phyloP scores from a whole-genome alignment of 2,797 vertebrate species.

The Chaetodon trifasciatus region DNA sequence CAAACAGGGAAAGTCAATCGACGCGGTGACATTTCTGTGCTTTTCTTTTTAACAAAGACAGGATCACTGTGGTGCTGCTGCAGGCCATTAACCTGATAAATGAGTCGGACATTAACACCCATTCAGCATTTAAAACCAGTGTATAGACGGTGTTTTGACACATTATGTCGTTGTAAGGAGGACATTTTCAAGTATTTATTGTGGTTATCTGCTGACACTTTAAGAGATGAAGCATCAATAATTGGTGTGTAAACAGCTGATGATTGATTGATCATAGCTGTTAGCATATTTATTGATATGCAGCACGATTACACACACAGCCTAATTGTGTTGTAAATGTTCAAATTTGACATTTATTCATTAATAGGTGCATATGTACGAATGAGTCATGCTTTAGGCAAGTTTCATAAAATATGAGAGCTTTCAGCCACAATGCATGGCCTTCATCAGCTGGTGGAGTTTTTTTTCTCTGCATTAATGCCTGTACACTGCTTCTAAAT shows the following conservation, averaged over 20 bases:
- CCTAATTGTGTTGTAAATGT: neutral
- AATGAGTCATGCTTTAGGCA: no score
- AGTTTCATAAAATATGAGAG: no score
- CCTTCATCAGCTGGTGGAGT: no score
- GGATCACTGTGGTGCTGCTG: slow-evolving; percentile 1
- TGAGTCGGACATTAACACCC: neutral
- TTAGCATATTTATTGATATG: neutral
- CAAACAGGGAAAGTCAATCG: slow-evolving; percentile 48
- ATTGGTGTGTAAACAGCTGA: neutral
- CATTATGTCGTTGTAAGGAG: neutral
- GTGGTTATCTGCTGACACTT: neutral
- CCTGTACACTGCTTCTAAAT: neutral
- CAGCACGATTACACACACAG: neutral
- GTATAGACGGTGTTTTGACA: neutral
- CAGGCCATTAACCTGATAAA: neutral
- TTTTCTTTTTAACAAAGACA: slow-evolving; percentile 23
- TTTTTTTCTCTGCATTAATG: neutral
- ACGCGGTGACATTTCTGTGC: slow-evolving; percentile 25
- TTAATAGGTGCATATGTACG: no score
- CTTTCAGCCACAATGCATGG: no score
- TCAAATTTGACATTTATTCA: no score
- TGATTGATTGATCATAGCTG: neutral
- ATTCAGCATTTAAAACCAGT: neutral
- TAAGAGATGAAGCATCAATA: no score
- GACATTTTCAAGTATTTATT: neutral